Percentiles rank a stretch among this genome's conserved stretches.
Evolutionary conservation across 2,888 invertebrate species (phyloP).

Genomic region (Nomada flava): DNA sequence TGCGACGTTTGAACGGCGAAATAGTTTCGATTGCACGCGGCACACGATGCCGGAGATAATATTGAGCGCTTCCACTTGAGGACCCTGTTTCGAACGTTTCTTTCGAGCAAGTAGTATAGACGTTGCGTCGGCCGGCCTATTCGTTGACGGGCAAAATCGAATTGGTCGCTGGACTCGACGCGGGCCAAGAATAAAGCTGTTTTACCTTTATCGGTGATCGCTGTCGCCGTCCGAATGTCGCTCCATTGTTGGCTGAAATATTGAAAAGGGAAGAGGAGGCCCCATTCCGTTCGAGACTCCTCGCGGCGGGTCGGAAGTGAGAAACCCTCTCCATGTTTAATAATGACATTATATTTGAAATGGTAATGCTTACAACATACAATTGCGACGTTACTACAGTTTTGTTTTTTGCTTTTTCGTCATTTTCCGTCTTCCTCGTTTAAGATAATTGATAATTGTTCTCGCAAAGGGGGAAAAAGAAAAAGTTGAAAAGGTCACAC

Average conservation of each 20-base stretch:
- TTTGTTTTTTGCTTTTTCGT: conserved; percentile 29
- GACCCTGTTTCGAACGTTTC: no score
- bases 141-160: no score
- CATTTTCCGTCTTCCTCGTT: conserved; percentile 49
- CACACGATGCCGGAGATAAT: background rate
- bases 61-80: background rate
- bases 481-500: conserved; percentile 38
- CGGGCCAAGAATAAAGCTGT: background rate
- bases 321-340: conserved; percentile 64
- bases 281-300: background rate
- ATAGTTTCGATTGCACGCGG: background rate
- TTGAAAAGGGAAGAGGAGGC: background rate
- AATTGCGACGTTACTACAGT: conserved; percentile 76
- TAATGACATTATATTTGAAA: conserved; percentile 78
- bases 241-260: background rate
- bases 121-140: no score
- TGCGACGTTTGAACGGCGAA: no score
- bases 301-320: conserved; percentile 29
- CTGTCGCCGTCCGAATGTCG: background rate
- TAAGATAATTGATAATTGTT: conserved; percentile 72
- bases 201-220: background rate
- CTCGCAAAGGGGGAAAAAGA: conserved; percentile 57
- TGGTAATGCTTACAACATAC: conserved; percentile 79
- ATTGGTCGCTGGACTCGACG: background rate
- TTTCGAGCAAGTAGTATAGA: background rate